Percentiles rank a stretch among this genome's conserved stretches.
These are phyloP conservation scores for Ditula angustiorana DNA, from an alignment of 2,888 invertebrate genomes.

Conservation along the genomic window DNA sequence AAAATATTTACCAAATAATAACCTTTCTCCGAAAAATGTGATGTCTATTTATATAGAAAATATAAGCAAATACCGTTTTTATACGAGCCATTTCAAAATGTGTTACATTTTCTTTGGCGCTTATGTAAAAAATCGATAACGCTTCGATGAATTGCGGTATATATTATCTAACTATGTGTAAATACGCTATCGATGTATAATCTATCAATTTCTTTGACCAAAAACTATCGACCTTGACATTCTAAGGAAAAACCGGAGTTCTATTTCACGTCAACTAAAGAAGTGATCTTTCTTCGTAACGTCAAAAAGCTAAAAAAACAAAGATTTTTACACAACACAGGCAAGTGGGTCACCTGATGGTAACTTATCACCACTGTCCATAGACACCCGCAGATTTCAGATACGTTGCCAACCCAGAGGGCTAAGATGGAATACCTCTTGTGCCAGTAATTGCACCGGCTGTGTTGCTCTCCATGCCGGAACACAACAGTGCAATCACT, in stretches of 20 bases:
- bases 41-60: slow-evolving; percentile 19
- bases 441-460: no score
- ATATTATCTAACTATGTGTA: neutral
- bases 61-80: slow-evolving; percentile 13
- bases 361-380: no score
- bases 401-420: no score
- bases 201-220: neutral
- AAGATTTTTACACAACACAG: no score
- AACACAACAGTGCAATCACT: no score
- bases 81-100: slow-evolving; percentile 32
- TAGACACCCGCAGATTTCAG: no score
- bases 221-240: neutral
- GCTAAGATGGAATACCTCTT: no score
- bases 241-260: neutral
- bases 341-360: no score
- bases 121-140: slow-evolving; percentile 30
- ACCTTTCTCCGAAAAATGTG: slow-evolving; percentile 10
- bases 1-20: slow-evolving; percentile 49
- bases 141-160: neutral
- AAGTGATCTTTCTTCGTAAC: no score
- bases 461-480: no score
- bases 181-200: neutral
- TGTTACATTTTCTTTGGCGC: neutral
- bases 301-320: no score
- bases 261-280: no score